Percentiles rank a stretch among this genome's conserved stretches.
Evolutionary conservation across 1,140 invertebrate species (phyloP).

Genomic region (Listronotus bonariensis): DNA sequence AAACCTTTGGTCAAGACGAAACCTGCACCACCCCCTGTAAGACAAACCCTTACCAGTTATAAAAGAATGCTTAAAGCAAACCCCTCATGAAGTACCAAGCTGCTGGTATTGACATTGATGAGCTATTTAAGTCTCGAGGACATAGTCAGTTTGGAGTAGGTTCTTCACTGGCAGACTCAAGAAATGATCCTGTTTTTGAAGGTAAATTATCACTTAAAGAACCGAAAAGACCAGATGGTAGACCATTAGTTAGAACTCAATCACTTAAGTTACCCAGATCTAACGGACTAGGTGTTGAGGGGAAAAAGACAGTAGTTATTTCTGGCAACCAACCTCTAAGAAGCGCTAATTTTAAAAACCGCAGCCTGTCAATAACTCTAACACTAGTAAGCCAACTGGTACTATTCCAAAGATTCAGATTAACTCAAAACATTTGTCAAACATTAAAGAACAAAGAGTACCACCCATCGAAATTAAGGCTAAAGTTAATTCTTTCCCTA

Average conservation of each 20-base stretch:
- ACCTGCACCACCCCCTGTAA: slow-evolving; percentile 38
- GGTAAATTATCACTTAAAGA: slow-evolving; percentile 1
- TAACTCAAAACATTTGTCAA: not conserved
- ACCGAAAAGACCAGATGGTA: not conserved
- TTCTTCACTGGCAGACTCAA: slow-evolving; percentile 3
- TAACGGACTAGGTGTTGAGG: not conserved
- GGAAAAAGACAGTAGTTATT: not conserved
- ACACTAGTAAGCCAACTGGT: too few relatives aligned
- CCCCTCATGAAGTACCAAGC: slow-evolving; percentile 42
- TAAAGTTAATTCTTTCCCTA: slow-evolving; percentile 4
- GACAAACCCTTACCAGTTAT: slow-evolving; percentile 43
- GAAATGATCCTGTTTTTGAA: slow-evolving; percentile 1
- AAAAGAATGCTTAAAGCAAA: slow-evolving; percentile 47
- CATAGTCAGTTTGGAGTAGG: slow-evolving; percentile 1
- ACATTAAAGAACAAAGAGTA: slow-evolving; percentile 13
- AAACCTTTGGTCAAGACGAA: slow-evolving; percentile 4
- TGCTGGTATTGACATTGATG: slow-evolving; percentile 13
- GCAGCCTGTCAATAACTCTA: too few relatives aligned
- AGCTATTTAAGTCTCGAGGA: slow-evolving; percentile 5
- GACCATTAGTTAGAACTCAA: not conserved
- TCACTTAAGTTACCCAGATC: slow-evolving; percentile 4
- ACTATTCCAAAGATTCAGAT: not conserved
- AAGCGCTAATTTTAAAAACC: not conserved
- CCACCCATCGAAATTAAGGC: not conserved
- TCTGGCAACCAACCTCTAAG: not conserved